Percentiles rank a stretch among this genome's conserved stretches.
These are phyloP conservation scores for Indicator maculatus DNA, from an alignment of 2,113 vertebrate genomes.

Conservation along the genomic window DNA sequence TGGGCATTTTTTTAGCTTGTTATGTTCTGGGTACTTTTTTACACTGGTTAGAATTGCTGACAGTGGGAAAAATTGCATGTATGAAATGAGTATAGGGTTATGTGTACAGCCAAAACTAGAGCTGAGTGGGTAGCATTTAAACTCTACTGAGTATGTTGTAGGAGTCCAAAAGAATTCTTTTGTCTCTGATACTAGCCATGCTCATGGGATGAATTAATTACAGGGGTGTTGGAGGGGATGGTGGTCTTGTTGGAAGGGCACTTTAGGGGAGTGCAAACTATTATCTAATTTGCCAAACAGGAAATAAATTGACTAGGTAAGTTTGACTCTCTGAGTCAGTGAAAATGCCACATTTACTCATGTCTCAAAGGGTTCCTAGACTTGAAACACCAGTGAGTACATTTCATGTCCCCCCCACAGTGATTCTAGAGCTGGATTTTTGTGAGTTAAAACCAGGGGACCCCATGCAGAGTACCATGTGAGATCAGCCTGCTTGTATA, in stretches of 20 bases:
- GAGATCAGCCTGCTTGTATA: rapidly evolving
- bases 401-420: background rate
- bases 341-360: background rate
- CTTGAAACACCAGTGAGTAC: background rate
- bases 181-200: background rate
- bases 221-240: background rate
- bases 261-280: background rate
- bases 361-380: background rate
- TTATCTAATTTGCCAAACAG: background rate
- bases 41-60: background rate
- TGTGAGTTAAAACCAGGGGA: background rate
- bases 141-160: background rate
- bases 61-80: background rate
- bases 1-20: background rate
- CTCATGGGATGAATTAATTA: background rate
- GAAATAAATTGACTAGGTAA: background rate
- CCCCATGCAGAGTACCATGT: background rate
- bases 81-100: background rate
- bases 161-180: background rate
- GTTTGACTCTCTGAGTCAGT: background rate
- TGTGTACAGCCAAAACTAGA: background rate
- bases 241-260: background rate
- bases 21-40: background rate
- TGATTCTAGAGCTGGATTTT: background rate
- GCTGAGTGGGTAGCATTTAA: background rate